Evolutionary conservation across 2,888 invertebrate species (phyloP).

Genomic region (Luperina testacea): DNA sequence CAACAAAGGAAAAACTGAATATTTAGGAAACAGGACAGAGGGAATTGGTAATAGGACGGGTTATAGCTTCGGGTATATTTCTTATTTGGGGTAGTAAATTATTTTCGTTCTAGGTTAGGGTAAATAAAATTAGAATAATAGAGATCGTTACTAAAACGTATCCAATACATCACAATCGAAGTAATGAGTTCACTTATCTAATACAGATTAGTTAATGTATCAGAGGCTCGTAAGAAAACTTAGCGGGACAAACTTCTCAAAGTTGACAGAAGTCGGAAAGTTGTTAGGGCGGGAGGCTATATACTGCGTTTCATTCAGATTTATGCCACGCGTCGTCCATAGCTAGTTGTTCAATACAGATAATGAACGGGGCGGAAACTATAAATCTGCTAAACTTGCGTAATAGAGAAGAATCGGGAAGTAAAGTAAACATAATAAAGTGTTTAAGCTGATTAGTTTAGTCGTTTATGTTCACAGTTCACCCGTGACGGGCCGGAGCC

Average conservation of each 20-base stretch:
- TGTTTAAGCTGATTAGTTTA: slow-evolving; percentile 79
- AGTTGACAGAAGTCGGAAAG: slow-evolving; percentile 76
- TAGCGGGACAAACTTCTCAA: slow-evolving; percentile 73
- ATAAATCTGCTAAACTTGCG: slow-evolving; percentile 89
- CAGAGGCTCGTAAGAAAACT: slow-evolving; percentile 67
- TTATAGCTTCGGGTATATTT: slow-evolving; percentile 87
- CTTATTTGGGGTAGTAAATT: slow-evolving; percentile 75
- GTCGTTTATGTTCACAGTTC: slow-evolving; percentile 64
- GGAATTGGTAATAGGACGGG: slow-evolving; percentile 81
- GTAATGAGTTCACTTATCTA: slow-evolving; percentile 65
- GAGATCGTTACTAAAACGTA: slow-evolving; percentile 28
- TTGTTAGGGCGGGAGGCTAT: slow-evolving; percentile 77
- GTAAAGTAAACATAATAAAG: slow-evolving; percentile 82
- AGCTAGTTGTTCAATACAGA: slow-evolving; percentile 83
- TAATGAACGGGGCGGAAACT: slow-evolving; percentile 90
- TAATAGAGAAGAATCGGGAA: slow-evolving; percentile 84
- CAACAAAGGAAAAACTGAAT: slow-evolving; percentile 80
- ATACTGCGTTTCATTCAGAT: slow-evolving; percentile 88
- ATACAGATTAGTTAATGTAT: slow-evolving; percentile 67
- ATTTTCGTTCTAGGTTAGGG: slow-evolving; percentile 52
- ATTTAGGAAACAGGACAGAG: slow-evolving; percentile 78
- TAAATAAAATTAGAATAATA: slow-evolving; percentile 62
- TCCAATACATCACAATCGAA: slow-evolving; percentile 46
- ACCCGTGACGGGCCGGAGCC: slow-evolving; percentile 75
- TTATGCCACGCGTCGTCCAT: slow-evolving; percentile 83